Base-by-base conservation (phyloP, 1,140 invertebrate genomes). In the Drosophila seguyi region DNA sequence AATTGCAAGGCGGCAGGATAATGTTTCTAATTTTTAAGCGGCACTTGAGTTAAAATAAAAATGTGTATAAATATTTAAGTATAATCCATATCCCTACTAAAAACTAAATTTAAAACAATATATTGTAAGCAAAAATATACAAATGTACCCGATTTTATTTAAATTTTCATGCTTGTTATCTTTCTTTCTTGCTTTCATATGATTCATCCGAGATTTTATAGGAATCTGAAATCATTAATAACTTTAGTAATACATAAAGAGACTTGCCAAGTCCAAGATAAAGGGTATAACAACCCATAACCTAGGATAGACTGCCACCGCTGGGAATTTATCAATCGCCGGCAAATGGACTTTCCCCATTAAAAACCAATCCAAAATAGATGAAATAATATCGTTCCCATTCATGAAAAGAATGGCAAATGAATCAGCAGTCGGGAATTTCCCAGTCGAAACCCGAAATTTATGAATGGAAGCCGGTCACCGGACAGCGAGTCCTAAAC, bases 401-500 rank as follows among this genome's bases (percentile, higher is more conserved):
- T 87, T 87, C 79, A 87, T 76, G 18, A 76, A 77, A 14, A 55
- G 22, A 29, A 41, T 42, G 27, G 29, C 47, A 47, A 76, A 42
- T 69, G 65, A 78, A 38, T 78, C 50, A 71, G 59, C 52, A 55
- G 57, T 16, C 50, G 27, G 84, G 83, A 73, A 87, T 62, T 80
- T 63, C 76, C 83, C 60, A 34, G 55, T 3, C 38, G 44, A 25
- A 11, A 13, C 22, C 41, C n/a, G 5, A 69, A 69, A 77, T 76
- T 84, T 73, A 88, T 87, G 83, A 87, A 87, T 87, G 76, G 63
- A 87, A 58, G 61, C 53, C 63, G 16, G 41, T 10, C 42, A 75
- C 50, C 41, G 41, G 41, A 2, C 41, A 42, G 22, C n/a, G 29
- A 57, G 53, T 56, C 41, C 56, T 68, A 82, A 84, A 58, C 75